Conservation (phyloP, 2,113 vertebrate genomes). For the Syngnathus floridae region DNA sequence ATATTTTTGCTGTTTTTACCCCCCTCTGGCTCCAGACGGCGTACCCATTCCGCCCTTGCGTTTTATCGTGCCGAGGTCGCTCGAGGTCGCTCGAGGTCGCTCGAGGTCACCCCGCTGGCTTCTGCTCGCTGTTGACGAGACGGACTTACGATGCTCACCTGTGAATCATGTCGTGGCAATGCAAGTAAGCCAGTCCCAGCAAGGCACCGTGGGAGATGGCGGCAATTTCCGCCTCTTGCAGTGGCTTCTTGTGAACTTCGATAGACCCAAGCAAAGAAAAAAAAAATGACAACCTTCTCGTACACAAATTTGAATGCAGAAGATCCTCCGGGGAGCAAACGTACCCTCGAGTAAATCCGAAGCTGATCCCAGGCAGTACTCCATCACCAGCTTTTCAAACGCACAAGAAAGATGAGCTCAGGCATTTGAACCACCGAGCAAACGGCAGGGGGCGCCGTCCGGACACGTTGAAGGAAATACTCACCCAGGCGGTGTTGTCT, state of each 20-base stretch:
- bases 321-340: neutral
- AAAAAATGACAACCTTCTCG: neutral
- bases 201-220: constrained; percentile 99
- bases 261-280: constrained; percentile 8
- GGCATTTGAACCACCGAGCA: no score
- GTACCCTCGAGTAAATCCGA: constrained; percentile 95
- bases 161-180: constrained; percentile 96
- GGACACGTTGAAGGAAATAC: constrained; percentile 22
- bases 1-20: no score
- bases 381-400: constrained; percentile 93
- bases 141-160: constrained; percentile 69
- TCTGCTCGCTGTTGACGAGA: neutral
- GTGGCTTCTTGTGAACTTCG: constrained; percentile 96
- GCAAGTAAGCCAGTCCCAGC: constrained; percentile 95
- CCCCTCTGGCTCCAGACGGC: no score
- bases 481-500: constrained; percentile 96
- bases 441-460: neutral
- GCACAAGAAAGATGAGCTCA: constrained; percentile 2
- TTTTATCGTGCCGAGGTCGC: no score
- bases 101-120: neutral
- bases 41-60: no score
- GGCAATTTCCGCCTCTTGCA: constrained; percentile 98
- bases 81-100: neutral
- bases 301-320: no score
- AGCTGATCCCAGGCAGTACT: constrained; percentile 97